These are phyloP conservation scores for Pluvianellus socialis DNA, from an alignment of 2,113 vertebrate species.

Conservation along the genomic window DNA sequence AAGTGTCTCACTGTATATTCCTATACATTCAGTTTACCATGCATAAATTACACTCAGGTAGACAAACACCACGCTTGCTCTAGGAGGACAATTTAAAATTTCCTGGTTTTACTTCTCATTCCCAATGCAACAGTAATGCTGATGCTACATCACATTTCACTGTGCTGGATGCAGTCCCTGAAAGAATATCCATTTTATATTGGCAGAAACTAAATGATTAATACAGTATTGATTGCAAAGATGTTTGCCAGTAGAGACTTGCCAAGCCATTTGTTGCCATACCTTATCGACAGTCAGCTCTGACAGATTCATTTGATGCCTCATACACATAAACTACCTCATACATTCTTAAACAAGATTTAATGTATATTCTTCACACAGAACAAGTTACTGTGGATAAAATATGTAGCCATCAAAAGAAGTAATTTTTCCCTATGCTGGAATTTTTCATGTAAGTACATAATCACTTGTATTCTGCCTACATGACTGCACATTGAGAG, in stretches of 20 bases:
- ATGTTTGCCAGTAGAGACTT: background rate
- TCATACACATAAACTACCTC: constrained; percentile 19
- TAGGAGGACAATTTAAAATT: background rate
- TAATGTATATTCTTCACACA: background rate
- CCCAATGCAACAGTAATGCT: background rate
- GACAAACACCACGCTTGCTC: background rate
- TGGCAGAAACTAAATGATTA: constrained; percentile 45
- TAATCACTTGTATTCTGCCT: background rate
- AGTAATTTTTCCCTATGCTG: background rate
- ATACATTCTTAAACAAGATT: constrained; percentile 33
- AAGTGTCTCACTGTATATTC: background rate
- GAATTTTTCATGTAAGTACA: background rate
- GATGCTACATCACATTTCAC: background rate
- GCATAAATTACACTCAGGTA: background rate
- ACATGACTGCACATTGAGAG: background rate
- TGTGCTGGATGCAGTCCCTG: background rate
- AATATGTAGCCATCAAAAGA: background rate
- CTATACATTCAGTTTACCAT: background rate
- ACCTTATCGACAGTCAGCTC: background rate
- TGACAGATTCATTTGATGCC: constrained; percentile 19
- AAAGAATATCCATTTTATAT: constrained; percentile 21
- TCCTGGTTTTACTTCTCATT: background rate
- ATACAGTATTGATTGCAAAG: constrained; percentile 21
- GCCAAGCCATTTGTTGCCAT: background rate
- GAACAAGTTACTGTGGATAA: background rate